Conservation (phyloP, 2,113 vertebrate genomes). For the Neomonachus schauinslandi region DNA sequence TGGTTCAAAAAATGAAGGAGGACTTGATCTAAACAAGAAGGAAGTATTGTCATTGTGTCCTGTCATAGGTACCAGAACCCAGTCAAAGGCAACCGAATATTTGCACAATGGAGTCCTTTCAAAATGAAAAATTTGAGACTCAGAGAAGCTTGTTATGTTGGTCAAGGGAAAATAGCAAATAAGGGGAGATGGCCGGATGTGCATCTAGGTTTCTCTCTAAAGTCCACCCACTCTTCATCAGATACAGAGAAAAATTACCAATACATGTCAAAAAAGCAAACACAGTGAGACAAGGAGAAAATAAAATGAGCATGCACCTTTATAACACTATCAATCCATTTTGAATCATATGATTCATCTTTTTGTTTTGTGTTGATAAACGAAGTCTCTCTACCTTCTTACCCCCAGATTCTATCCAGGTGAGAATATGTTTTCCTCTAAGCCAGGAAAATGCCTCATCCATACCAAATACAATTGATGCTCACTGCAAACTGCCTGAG, state of each 20-base stretch:
- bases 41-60: background rate
- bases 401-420: background rate
- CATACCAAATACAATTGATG: background rate
- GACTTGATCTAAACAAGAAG: background rate
- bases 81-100: background rate
- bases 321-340: background rate
- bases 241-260: background rate
- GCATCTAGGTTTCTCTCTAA: background rate
- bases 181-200: background rate
- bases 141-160: background rate
- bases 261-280: background rate
- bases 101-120: background rate
- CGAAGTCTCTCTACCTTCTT: background rate
- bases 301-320: background rate
- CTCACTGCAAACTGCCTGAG: background rate
- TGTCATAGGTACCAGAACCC: background rate
- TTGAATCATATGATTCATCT: background rate
- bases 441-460: background rate
- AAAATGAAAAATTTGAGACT: background rate
- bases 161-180: background rate
- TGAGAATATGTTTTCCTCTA: background rate
- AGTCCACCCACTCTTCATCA: background rate
- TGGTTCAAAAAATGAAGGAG: constrained; percentile 7
- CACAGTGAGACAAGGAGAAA: background rate
- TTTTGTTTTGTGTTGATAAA: constrained; percentile 19